Conservation (phyloP, 2,888 invertebrate species). For the Cecidostiba fungosa region DNA sequence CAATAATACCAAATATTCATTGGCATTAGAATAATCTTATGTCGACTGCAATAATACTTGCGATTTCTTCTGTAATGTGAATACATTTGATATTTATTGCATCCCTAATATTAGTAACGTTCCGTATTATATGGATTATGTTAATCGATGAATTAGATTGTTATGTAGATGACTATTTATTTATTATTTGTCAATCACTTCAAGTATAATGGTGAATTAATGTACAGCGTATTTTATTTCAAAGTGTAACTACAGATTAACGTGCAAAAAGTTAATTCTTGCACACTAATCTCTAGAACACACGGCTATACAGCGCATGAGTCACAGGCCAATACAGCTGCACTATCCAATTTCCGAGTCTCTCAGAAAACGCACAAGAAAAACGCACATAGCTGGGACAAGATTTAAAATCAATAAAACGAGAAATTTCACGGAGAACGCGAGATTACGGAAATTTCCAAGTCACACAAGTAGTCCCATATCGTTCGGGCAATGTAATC, state of each 20-base stretch:
- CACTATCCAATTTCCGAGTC: neutral
- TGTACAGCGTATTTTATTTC: neutral
- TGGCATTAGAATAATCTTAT: no score
- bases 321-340: neutral
- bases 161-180: no score
- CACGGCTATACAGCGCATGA: neutral
- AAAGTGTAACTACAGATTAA: neutral
- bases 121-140: no score
- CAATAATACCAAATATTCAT: no score
- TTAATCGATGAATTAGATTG: no score
- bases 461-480: slow-evolving; percentile 20
- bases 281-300: no score
- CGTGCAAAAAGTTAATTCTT: neutral
- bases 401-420: slow-evolving; percentile 23
- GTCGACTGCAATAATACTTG: no score
- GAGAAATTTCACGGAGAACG: neutral
- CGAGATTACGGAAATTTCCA: slow-evolving; percentile 30
- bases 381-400: neutral
- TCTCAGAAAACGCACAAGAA: neutral
- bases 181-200: no score
- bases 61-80: no score
- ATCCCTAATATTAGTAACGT: no score
- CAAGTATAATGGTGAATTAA: neutral
- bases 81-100: no score
- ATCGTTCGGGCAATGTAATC: slow-evolving; percentile 9